A percentile compares a stretch with the other conserved stretches of the same genome.
These are phyloP conservation scores for Gryllus bimaculatus DNA, from an alignment of 1,140 invertebrate genomes.

Conservation along the genomic window DNA sequence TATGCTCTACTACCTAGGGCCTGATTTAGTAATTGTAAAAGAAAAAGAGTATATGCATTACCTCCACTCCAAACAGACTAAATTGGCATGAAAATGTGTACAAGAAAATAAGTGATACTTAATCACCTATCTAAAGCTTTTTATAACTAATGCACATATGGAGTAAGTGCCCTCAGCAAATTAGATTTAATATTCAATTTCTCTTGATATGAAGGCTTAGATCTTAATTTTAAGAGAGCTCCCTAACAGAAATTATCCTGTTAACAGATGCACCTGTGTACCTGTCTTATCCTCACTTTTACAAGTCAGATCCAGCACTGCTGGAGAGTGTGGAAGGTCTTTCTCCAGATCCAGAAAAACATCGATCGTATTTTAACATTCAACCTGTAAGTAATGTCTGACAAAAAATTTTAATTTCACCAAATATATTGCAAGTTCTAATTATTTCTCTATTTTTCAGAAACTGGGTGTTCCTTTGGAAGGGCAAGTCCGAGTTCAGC, in stretches of 20 bases:
- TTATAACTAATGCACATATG: background rate
- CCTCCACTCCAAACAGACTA: no score
- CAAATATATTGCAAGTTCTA: no score
- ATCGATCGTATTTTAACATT: slow-evolving; percentile 73
- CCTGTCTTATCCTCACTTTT: slow-evolving; percentile 81
- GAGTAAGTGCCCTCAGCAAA: background rate
- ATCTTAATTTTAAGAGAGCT: no score
- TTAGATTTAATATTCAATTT: background rate
- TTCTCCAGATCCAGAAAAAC: slow-evolving; percentile 55
- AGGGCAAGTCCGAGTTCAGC: slow-evolving; percentile 67
- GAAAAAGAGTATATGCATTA: no score
- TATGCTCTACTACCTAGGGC: no score
- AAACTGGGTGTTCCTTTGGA: slow-evolving; percentile 77
- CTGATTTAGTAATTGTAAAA: no score
- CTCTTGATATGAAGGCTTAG: no score
- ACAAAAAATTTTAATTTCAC: background rate
- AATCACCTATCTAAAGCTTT: no score
- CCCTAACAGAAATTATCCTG: no score
- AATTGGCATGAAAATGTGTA: no score
- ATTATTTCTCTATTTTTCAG: slow-evolving; percentile 38
- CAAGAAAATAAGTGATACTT: no score
- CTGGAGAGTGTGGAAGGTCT: slow-evolving; percentile 62
- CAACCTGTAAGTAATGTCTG: slow-evolving; percentile 58
- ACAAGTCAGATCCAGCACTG: slow-evolving; percentile 65
- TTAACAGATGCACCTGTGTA: slow-evolving; percentile 73